A percentile compares a stretch with the other conserved stretches of the same genome.
phyloP scores from a whole-genome alignment of 2,888 invertebrate genomes.

The Brachynemurus nebulosus region DNA sequence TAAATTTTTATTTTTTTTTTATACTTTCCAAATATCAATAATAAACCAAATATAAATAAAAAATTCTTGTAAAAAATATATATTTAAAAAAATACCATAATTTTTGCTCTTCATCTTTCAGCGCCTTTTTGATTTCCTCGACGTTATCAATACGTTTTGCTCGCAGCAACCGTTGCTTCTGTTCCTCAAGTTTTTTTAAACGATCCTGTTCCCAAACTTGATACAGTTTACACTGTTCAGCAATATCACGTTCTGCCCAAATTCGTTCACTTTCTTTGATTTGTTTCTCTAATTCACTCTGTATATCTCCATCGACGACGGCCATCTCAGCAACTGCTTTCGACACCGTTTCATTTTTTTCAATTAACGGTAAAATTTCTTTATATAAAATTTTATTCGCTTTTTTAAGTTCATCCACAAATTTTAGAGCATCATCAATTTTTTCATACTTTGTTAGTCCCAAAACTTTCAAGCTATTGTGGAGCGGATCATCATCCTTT shows the following conservation, averaged over 20 bases:
- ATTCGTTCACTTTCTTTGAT: conserved; percentile 41
- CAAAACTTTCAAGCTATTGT: conserved; percentile 43
- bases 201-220: conserved; percentile 43
- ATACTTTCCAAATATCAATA: too few relatives aligned
- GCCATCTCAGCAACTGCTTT: conserved; percentile 27
- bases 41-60: too few relatives aligned
- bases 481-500: conserved; percentile 34
- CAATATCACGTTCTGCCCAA: conserved; percentile 42
- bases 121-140: conserved; percentile 40
- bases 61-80: neutral
- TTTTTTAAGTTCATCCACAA: conserved; percentile 20
- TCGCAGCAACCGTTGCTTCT: conserved; percentile 38
- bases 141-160: conserved; percentile 37
- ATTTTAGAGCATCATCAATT: conserved; percentile 36
- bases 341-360: conserved; percentile 27
- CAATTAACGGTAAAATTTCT: conserved; percentile 30
- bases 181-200: conserved; percentile 40
- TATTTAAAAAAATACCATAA: conserved; percentile 34
- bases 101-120: conserved; percentile 46
- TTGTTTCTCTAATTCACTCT: conserved; percentile 34
- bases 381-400: conserved; percentile 28
- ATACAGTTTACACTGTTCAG: conserved; percentile 41
- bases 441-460: conserved; percentile 56
- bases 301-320: conserved; percentile 27
- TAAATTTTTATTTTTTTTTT: too few relatives aligned